Conservation (phyloP, 2,888 invertebrate genomes). For the Leptogaster cylindrica region DNA sequence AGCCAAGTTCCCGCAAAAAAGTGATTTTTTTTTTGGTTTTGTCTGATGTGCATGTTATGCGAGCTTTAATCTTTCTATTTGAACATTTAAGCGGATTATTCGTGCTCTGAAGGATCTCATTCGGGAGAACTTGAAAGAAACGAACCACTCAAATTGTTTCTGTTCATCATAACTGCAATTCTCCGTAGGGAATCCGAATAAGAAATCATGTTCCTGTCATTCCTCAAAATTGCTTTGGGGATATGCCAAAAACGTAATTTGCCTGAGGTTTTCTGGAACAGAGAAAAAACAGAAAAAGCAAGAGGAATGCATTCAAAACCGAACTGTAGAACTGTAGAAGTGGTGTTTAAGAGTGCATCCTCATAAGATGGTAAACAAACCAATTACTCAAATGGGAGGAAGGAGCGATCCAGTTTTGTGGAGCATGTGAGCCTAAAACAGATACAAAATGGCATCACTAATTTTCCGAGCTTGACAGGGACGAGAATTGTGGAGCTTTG, state of each 20-base stretch:
- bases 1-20: conserved; percentile 3
- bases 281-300: too few species aligned
- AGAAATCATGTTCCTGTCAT: conserved; percentile 29
- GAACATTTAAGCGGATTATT: conserved; percentile 23
- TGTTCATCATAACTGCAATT: conserved; percentile 18
- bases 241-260: conserved; percentile 22
- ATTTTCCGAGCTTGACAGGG: not conserved
- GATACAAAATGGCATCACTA: not conserved
- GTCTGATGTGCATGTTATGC: conserved; percentile 24
- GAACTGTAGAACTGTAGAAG: not conserved
- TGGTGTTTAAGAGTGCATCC: not conserved
- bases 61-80: conserved; percentile 16
- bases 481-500: not conserved
- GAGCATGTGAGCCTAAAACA: not conserved
- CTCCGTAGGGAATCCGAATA: conserved; percentile 7
- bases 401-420: not conserved
- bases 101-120: not conserved
- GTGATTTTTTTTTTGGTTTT: too few species aligned
- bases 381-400: conserved; percentile 24
- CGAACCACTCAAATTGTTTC: conserved; percentile 20
- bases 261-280: conserved; percentile 14
- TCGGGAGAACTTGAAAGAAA: not conserved
- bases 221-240: conserved; percentile 33
- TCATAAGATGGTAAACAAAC: conserved; percentile 14
- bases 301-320: conserved; percentile 3